A percentile compares a stretch with the other conserved stretches of the same genome.
These are phyloP conservation scores for Carassius auratus DNA, from an alignment of 2,113 vertebrate genomes.

Conservation along the genomic window DNA sequence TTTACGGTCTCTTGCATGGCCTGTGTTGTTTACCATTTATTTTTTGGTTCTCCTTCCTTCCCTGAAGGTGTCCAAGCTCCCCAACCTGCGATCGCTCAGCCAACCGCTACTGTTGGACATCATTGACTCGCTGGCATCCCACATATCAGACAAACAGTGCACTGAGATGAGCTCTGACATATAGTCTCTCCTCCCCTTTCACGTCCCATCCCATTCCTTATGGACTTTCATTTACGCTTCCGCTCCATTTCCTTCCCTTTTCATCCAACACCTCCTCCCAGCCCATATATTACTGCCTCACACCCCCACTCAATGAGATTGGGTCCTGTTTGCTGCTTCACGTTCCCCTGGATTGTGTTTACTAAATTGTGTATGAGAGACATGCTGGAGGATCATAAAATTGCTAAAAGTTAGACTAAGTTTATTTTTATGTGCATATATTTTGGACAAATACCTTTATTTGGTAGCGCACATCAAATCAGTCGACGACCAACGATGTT, in stretches of 20 bases:
- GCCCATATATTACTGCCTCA: not conserved
- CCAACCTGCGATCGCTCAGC: conserved; percentile 91
- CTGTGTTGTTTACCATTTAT: conserved; percentile 54
- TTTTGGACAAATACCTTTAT: not conserved
- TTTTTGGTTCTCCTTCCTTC: conserved; percentile 70
- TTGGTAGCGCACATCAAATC: not conserved
- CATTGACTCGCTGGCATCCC: conserved; percentile 95
- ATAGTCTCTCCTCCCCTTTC: conserved; percentile 67
- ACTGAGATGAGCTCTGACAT: conserved; percentile 96
- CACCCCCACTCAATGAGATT: not conserved
- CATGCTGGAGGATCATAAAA: not conserved
- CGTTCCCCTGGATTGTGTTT: not conserved
- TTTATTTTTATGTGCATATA: not conserved
- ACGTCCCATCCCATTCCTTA: conserved; percentile 52
- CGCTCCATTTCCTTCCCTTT: conserved; percentile 36
- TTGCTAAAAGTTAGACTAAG: not conserved
- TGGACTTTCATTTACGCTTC: conserved; percentile 12
- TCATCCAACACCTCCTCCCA: conserved; percentile 20
- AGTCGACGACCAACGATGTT: not conserved
- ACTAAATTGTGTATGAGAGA: not conserved
- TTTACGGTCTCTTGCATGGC: conserved; percentile 31
- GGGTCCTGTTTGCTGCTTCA: conserved; percentile 8
- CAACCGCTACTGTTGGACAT: conserved; percentile 97
- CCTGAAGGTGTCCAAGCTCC: conserved; percentile 96
- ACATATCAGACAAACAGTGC: conserved; percentile 98